Percentiles rank a stretch among this genome's conserved stretches.
Evolutionary conservation across 2,113 vertebrate genomes (phyloP).

Genomic region (Corythornis cristatus): DNA sequence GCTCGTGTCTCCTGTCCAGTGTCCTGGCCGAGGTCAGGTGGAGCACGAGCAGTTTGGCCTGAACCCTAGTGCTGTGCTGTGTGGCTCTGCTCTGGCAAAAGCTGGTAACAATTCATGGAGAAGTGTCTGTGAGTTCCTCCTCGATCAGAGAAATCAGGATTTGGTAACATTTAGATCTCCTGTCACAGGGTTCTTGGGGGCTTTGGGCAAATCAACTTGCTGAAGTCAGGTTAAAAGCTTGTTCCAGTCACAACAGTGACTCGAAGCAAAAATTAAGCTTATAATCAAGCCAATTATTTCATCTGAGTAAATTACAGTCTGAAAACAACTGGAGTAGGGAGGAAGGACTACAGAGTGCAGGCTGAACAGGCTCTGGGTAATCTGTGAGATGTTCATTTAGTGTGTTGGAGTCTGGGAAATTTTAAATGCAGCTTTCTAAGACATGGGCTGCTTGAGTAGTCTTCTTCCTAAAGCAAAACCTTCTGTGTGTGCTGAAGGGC

Average conservation of each 20-base stretch:
- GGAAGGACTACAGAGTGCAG: neutral
- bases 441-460: neutral
- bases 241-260: neutral
- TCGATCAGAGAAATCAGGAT: neutral
- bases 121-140: neutral
- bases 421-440: accelerated
- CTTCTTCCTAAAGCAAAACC: neutral
- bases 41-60: neutral
- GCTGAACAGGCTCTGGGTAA: neutral
- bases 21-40: neutral
- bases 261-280: neutral
- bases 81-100: neutral
- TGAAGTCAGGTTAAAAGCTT: neutral
- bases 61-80: accelerated
- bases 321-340: neutral
- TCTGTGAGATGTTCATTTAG: neutral
- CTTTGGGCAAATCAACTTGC: neutral
- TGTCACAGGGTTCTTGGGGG: neutral
- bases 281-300: neutral
- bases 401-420: neutral
- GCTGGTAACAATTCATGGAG: neutral
- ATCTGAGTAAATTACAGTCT: neutral
- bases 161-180: neutral
- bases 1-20: neutral
- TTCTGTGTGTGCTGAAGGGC: neutral